A percentile compares a stretch with the other conserved stretches of the same genome.
Conservation (phyloP, 2,888 invertebrate genomes). For the Adelognathus sp. region DNA sequence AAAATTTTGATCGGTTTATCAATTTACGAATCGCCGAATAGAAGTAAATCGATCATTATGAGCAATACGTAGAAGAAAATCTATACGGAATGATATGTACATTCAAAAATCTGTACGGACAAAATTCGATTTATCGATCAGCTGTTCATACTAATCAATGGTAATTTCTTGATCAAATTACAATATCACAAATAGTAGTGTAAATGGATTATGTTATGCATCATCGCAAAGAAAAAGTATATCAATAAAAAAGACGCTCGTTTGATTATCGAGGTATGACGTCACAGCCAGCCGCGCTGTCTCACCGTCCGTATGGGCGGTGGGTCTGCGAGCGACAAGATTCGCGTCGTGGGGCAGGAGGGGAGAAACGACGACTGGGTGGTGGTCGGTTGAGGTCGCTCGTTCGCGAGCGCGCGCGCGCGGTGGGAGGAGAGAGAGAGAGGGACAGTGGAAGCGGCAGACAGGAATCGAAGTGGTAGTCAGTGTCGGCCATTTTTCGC, state of each 20-base stretch:
- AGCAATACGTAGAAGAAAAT: too few species aligned
- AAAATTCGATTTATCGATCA: too few species aligned
- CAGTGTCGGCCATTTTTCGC: slow-evolving; percentile 73
- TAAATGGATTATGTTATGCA: too few species aligned
- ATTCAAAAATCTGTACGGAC: too few species aligned
- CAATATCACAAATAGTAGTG: too few species aligned
- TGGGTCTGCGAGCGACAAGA: slow-evolving; percentile 1
- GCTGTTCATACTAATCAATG: too few species aligned
- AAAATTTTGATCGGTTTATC: too few species aligned
- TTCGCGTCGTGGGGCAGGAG: not conserved
- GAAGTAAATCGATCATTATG: too few species aligned
- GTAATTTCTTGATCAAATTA: too few species aligned
- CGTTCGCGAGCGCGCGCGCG: slow-evolving; percentile 32
- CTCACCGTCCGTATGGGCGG: not conserved
- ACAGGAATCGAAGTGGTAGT: slow-evolving; percentile 45
- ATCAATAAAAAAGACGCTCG: not conserved
- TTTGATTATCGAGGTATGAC: slow-evolving; percentile 43
- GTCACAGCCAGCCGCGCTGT: slow-evolving; percentile 43
- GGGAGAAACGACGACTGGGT: not conserved
- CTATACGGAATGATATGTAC: too few species aligned
- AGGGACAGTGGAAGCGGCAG: not conserved
- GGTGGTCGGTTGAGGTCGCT: slow-evolving; percentile 57
- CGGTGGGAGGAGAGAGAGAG: slow-evolving; percentile 14
- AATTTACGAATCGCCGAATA: too few species aligned
- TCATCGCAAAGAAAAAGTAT: too few species aligned